phyloP scores from a whole-genome alignment of 2,113 vertebrate genomes.

The Peromyscus maniculatus region DNA sequence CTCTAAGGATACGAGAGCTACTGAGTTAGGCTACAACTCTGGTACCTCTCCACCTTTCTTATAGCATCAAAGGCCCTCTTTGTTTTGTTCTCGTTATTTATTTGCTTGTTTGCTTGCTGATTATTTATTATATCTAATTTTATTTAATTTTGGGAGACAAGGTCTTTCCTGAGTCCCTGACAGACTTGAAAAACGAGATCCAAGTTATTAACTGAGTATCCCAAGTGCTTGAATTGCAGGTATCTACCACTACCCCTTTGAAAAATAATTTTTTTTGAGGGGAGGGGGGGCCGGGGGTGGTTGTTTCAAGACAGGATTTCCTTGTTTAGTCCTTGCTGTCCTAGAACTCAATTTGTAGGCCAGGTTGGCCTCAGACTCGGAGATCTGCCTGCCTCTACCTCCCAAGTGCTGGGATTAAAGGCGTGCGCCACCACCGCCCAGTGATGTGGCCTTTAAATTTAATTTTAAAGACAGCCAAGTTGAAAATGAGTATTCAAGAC shows the following conservation, averaged over 20 bases:
- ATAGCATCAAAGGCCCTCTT: accelerated
- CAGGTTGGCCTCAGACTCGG: too few relatives aligned
- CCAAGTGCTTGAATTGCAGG: neutral
- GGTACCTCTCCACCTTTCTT: neutral
- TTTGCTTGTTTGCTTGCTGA: neutral
- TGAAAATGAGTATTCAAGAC: neutral
- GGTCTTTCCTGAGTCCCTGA: neutral
- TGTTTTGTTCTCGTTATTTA: neutral
- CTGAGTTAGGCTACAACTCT: too few relatives aligned
- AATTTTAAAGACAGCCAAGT: neutral
- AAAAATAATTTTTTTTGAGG: too few relatives aligned
- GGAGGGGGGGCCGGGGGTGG: too few relatives aligned
- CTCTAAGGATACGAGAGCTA: neutral
- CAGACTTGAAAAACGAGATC: neutral
- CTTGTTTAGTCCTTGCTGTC: too few relatives aligned
- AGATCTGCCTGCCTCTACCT: too few relatives aligned
- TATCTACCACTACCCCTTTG: neutral
- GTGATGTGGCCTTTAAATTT: too few relatives aligned
- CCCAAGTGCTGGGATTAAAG: too few relatives aligned
- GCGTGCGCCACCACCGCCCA: too few relatives aligned
- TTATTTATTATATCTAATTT: neutral
- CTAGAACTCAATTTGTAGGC: too few relatives aligned
- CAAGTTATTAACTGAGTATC: neutral
- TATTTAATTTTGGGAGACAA: neutral
- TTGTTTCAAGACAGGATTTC: too few relatives aligned